These are phyloP conservation scores for Volucella bombylans DNA, from an alignment of 2,888 invertebrate species.

Conservation along the genomic window DNA sequence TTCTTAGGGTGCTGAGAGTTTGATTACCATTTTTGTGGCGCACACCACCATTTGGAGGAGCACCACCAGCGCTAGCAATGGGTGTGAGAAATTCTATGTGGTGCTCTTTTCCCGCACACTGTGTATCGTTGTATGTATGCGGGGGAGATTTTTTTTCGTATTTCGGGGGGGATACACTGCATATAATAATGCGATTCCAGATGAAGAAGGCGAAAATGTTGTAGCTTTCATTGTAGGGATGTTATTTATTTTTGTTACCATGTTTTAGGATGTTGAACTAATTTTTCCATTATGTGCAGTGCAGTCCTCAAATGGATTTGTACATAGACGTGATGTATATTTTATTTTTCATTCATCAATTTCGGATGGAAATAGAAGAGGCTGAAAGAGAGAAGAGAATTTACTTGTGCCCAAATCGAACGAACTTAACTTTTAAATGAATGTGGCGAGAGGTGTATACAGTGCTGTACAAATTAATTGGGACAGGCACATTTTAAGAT, in stretches of 20 bases:
- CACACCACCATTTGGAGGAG: constrained; percentile 2
- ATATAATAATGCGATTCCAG: constrained; percentile 32
- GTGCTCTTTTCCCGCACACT: background rate
- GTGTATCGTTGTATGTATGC: constrained; percentile 10
- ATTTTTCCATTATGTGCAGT: background rate
- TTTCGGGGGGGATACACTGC: constrained; percentile 37
- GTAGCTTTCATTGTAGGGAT: background rate
- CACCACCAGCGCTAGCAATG: background rate
- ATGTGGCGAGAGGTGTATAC: no score
- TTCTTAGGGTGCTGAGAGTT: constrained; percentile 59
- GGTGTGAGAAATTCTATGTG: background rate
- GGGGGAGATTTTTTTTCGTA: constrained; percentile 18
- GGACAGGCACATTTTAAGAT: no score
- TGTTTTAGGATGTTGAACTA: constrained; percentile 54
- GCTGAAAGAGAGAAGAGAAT: no score
- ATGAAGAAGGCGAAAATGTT: constrained; percentile 8
- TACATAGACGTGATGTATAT: no score
- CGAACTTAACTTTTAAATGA: no score
- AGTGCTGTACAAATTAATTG: no score
- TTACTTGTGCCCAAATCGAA: no score
- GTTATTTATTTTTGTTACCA: constrained; percentile 45
- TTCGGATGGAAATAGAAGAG: no score
- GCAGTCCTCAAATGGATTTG: no score
- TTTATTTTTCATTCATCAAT: no score
- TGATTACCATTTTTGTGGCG: constrained; percentile 48